Conservation (phyloP, 2,113 vertebrate species). For the Tapirus terrestris region DNA sequence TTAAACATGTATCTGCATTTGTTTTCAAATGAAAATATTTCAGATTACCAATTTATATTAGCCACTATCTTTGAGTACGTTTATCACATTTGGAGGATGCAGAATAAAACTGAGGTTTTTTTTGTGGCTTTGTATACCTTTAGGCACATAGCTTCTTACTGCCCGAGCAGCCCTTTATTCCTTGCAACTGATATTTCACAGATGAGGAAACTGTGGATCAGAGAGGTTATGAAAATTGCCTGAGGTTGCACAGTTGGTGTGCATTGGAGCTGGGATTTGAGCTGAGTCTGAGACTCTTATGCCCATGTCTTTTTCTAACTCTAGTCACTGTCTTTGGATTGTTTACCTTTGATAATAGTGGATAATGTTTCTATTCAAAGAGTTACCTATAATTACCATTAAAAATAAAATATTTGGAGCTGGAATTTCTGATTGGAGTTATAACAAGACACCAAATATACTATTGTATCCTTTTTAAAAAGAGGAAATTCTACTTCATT, state of each 20-base stretch:
- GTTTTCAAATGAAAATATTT: constrained; percentile 48
- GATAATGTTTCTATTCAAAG: background rate
- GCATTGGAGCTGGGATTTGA: background rate
- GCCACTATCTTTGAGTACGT: background rate
- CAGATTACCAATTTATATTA: background rate
- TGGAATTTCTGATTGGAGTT: background rate
- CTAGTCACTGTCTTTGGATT: background rate
- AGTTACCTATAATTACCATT: background rate
- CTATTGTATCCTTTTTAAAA: background rate
- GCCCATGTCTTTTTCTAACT: background rate
- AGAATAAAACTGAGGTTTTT: background rate
- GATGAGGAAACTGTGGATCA: background rate
- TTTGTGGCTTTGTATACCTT: background rate
- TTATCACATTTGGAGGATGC: background rate
- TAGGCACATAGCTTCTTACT: background rate
- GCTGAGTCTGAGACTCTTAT: background rate
- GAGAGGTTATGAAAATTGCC: background rate
- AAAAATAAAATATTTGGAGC: background rate
- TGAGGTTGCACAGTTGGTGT: background rate
- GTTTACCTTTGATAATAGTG: background rate
- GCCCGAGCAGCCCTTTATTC: background rate
- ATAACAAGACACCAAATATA: background rate
- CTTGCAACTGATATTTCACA: background rate
- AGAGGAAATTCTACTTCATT: background rate
- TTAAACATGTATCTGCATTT: constrained; percentile 3